Percentiles rank a stretch among this genome's conserved stretches.
Conservation (phyloP, 2,113 vertebrate genomes). For the Phodopus roborovskii region DNA sequence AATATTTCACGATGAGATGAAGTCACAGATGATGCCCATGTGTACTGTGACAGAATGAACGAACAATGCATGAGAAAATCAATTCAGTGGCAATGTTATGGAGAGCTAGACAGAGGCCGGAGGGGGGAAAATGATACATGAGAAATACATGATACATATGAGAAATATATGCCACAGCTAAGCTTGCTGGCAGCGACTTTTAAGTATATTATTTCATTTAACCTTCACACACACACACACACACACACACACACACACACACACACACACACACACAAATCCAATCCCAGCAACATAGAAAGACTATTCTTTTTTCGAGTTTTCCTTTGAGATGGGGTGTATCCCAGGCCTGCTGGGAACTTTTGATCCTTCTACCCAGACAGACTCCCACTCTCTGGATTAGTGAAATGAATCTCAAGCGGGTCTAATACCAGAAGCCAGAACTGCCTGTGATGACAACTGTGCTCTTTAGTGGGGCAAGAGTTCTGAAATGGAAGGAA, state of each 20-base stretch:
- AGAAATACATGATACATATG: background rate
- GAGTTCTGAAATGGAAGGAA: background rate
- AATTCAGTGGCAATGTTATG: background rate
- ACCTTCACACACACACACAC: background rate
- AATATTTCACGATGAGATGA: background rate
- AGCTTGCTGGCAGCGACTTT: background rate
- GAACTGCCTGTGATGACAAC: background rate
- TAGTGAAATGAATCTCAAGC: conserved; percentile 31
- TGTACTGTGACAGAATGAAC: background rate
- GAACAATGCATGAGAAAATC: background rate
- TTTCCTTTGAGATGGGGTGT: background rate
- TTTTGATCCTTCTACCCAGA: background rate
- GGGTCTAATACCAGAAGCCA: background rate
- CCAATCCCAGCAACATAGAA: background rate
- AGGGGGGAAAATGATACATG: no score
- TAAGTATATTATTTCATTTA: background rate
- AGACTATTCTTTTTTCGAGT: background rate
- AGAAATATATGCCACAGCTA: background rate
- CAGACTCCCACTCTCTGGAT: background rate
- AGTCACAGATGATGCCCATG: background rate
- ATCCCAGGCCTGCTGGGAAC: background rate
- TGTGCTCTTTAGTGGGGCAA: background rate
- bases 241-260: background rate
- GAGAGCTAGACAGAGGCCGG: no score
- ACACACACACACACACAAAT: background rate